Evolutionary conservation across 2,888 invertebrate genomes (phyloP), one percentile per base, ranked within the genome.

Genomic region (Neoscelio sp.): DNA sequence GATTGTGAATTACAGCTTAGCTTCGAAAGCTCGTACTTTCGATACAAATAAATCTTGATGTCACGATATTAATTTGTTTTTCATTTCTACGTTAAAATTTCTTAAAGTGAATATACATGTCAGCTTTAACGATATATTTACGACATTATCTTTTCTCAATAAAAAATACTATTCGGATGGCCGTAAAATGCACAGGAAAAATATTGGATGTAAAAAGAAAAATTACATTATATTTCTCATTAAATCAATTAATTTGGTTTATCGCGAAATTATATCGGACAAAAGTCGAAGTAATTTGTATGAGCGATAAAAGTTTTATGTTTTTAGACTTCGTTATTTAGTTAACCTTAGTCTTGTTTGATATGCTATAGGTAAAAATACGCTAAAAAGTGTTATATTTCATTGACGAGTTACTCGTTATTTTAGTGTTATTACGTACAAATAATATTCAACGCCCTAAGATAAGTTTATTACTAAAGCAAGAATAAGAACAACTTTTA

Each of bases 1-100:
- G 10, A 48, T 48, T 17, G 46, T 62, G 26, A 62, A 62, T 48
- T 48, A 62, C 33, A 30, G 15, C 6, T 23, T 23, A 6, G 23
- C 33, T 26, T n/a, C 6, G 10, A 12, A 23, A 20, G 18, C 4
- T 23, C 23, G 6, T 6, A 23, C n/a, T 23, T 23, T 23, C 4
- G 12, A 26, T 15, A 20, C 35, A 62, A 46, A 62, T 46, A 38
- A 12, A 48, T 26, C 48, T 8, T 18, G 15, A 13, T 8, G 17
- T 15, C 5, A 23, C n/a, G 28, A 4, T 15, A 54, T 38, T 42
- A 28, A n/a, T 58, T 58, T 58, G 2, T 56, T 23, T 23, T 58
- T 20, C 38, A 42, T 28, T n/a, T 40, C 40, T 15, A 26, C 3
- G 12, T 23, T 56, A 40, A 40, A 40, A 56, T 30, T 0, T 12